phyloP scores from a whole-genome alignment of 2,113 vertebrate species.

The Charina bottae region DNA sequence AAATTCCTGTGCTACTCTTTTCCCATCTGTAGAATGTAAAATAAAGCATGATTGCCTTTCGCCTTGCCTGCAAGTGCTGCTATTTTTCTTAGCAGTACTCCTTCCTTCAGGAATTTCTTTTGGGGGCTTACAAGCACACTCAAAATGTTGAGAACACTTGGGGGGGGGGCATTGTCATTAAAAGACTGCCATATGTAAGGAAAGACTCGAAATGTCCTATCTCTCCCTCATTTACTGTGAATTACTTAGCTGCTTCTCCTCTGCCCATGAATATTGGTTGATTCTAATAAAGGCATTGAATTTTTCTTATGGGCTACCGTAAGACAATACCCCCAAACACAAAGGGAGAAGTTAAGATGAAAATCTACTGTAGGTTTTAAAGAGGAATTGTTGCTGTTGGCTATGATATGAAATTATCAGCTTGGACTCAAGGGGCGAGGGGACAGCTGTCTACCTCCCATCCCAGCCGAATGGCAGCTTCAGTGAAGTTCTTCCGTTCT shows the following conservation, averaged over 20 bases:
- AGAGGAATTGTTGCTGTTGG: not conserved
- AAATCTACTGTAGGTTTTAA: not conserved
- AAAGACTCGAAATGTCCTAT: not conserved
- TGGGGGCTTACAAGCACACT: not conserved
- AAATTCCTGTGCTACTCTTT: not conserved
- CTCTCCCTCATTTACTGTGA: not conserved
- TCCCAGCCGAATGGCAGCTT: constrained; percentile 80
- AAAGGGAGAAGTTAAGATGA: not conserved
- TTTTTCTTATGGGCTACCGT: not conserved
- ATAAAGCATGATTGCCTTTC: not conserved
- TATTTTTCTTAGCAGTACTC: not conserved
- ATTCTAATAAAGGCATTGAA: not conserved
- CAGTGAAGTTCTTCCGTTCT: constrained; percentile 78
- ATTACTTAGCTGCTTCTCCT: not conserved
- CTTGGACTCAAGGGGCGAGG: too few relatives aligned
- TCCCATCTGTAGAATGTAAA: not conserved
- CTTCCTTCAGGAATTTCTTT: not conserved
- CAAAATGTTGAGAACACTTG: not conserved
- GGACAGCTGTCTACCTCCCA: constrained; percentile 66
- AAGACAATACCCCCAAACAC: not conserved
- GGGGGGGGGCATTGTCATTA: not conserved
- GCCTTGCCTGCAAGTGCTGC: not conserved
- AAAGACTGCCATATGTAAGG: not conserved
- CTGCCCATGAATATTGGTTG: not conserved
- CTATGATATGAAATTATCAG: not conserved